These are phyloP conservation scores for Drosophila buzzatii DNA, from an alignment of 2,888 invertebrate genomes.

Conservation along the genomic window DNA sequence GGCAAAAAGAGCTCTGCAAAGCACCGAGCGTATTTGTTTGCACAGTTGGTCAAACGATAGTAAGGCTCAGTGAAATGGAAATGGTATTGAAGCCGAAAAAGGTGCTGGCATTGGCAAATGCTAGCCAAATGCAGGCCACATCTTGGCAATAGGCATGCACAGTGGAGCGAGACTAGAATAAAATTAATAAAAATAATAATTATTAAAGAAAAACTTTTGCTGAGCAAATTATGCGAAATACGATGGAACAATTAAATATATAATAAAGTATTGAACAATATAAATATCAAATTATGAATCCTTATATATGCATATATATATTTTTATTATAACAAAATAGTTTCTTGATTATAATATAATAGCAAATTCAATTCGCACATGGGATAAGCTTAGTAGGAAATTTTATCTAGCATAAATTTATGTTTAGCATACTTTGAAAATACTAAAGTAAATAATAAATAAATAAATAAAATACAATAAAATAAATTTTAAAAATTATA, in stretches of 20 bases:
- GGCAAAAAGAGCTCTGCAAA: neutral
- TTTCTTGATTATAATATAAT: too few relatives aligned
- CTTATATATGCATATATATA: too few relatives aligned
- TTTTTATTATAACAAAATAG: too few relatives aligned
- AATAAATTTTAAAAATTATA: too few relatives aligned
- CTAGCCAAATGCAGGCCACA: constrained; percentile 8
- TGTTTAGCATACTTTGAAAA: too few relatives aligned
- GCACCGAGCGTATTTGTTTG: constrained; percentile 21
- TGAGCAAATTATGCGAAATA: neutral
- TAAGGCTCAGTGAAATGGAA: constrained; percentile 24
- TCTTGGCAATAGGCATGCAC: constrained; percentile 22
- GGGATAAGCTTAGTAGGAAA: too few relatives aligned
- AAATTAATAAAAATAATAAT: too few relatives aligned
- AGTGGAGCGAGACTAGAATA: constrained; percentile 13
- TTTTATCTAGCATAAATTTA: neutral
- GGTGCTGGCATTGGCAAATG: constrained; percentile 19
- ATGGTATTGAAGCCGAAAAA: constrained; percentile 22
- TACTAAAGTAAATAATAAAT: too few relatives aligned
- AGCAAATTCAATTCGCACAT: too few relatives aligned
- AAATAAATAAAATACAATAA: too few relatives aligned
- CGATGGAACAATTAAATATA: neutral
- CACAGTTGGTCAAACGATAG: constrained; percentile 23
- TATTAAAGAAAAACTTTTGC: neutral
- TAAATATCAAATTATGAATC: too few relatives aligned
- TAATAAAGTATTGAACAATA: neutral